A percentile compares a stretch with the other conserved stretches of the same genome.
Conservation (phyloP, 2,888 invertebrate species). For the Ormia ochracea region DNA sequence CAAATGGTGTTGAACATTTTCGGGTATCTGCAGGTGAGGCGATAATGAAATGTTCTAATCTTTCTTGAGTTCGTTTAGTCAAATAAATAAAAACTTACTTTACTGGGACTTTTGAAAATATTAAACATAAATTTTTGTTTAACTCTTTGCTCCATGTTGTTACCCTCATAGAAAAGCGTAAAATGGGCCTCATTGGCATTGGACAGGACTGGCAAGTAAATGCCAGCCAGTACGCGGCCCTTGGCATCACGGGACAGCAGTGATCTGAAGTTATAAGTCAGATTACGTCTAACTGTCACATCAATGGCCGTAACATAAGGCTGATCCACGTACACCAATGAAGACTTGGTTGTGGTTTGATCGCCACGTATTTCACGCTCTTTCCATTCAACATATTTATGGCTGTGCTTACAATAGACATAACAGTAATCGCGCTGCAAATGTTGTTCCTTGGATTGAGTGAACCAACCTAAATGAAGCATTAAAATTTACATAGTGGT, state of each 20-base stretch:
- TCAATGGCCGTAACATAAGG: constrained; percentile 88
- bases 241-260: constrained; percentile 89
- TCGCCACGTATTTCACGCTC: constrained; percentile 85
- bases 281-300: constrained; percentile 91
- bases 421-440: constrained; percentile 91
- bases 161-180: constrained; percentile 86
- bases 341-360: constrained; percentile 81
- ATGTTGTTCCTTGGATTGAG: constrained; percentile 86
- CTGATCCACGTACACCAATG: constrained; percentile 87
- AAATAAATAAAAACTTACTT: too few species aligned
- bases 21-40: constrained; percentile 79
- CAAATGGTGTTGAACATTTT: constrained; percentile 80
- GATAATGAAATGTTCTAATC: background rate
- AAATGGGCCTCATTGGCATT: constrained; percentile 81
- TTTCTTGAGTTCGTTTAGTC: background rate
- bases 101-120: constrained; percentile 80
- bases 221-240: constrained; percentile 88
- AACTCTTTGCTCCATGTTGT: constrained; percentile 80
- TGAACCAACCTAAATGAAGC: constrained; percentile 84
- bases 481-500: background rate
- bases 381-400: constrained; percentile 90
- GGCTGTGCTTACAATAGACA: constrained; percentile 82
- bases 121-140: constrained; percentile 87
- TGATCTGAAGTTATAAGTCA: constrained; percentile 88
- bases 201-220: constrained; percentile 89